Evolutionary conservation across 2,113 vertebrate genomes (phyloP), one percentile per base, ranked within the genome.

Genomic region (Barbus barbus): DNA sequence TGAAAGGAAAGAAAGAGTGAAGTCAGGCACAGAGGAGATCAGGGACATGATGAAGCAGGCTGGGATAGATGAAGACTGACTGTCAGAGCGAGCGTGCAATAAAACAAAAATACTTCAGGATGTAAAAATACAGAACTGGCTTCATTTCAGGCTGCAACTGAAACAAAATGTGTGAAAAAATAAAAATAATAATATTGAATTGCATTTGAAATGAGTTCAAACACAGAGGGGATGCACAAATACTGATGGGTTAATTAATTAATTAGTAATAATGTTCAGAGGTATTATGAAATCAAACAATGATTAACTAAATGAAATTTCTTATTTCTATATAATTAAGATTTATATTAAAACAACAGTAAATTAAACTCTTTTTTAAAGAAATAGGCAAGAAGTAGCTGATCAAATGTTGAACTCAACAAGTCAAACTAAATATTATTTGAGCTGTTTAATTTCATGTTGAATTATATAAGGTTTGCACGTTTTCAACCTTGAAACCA

Each of bases 41-140:
- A 33, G 36, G 83, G 71, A 76, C 78, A 71, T 58, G 78, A 60
- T 84, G 48, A 65, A 38, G 83, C 26, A 46, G 61, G 28, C 72
- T 11, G 48, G 28, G 24, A 71, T 46, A 84, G 82, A 82, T 85
- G 71, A 83, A 78, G 63, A 81, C 74, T 79, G 86, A 28, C 53
- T 71, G 78, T 74, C 61, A 86, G 61, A 86, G 71, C 33, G 67
- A 58, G 44, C 24, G n/a, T n/a, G 22, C 18, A 73, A 80, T 63
- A 81, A 86, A 82, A 71, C 60, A 82, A 44, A 85, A 31, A 72
- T 16, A 44, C 58, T 69, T 20, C 33, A n/a, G 11, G 33, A 22
- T 38, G 9, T 12, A 38, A 38, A 67, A 36, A 69, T 38, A 22
- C 33, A 69, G 65, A 18, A 67, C 16, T 20, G 65, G 31, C 31